Conservation (phyloP, 2,888 invertebrate genomes). For the Aradus depressus region DNA sequence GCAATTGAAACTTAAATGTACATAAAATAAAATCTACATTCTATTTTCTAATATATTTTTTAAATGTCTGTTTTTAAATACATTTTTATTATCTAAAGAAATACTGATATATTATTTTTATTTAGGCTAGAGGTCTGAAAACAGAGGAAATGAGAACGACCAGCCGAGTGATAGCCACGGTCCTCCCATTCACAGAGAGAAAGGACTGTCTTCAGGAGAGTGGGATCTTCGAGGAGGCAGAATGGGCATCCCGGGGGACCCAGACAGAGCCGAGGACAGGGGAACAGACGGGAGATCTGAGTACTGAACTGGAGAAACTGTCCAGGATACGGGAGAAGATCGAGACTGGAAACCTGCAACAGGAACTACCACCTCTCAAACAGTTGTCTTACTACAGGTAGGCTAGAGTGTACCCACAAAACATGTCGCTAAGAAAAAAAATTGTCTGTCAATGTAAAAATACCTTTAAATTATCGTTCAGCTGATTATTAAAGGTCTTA, state of each 20-base stretch:
- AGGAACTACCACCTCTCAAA: constrained; percentile 17
- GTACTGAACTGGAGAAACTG: constrained; percentile 52
- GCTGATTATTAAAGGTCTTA: too few species aligned
- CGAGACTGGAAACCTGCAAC: constrained; percentile 34
- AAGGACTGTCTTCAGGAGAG: constrained; percentile 56
- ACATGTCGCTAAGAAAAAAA: constrained; percentile 47
- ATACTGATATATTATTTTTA: too few species aligned
- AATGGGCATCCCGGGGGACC: constrained; percentile 42
- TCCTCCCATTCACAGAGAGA: constrained; percentile 34
- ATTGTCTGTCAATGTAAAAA: too few species aligned
- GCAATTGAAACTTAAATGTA: too few species aligned
- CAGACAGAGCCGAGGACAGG: constrained; percentile 41
- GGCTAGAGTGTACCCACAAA: too few species aligned
- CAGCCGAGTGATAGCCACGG: constrained; percentile 32
- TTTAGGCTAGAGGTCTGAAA: constrained; percentile 17
- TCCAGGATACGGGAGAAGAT: constrained; percentile 51
- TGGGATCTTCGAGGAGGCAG: constrained; percentile 51
- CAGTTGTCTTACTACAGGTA: constrained; percentile 23
- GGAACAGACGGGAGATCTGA: constrained; percentile 39
- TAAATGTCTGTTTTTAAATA: neutral
- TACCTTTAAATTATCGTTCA: too few species aligned
- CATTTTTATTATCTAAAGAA: neutral
- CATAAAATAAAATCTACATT: neutral
- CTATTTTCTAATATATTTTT: neutral
- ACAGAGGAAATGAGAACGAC: constrained; percentile 10